phyloP scores from a whole-genome alignment of 30 jellyfish, hydroid and myxozoan genomes.

The Aurelia sp. region DNA sequence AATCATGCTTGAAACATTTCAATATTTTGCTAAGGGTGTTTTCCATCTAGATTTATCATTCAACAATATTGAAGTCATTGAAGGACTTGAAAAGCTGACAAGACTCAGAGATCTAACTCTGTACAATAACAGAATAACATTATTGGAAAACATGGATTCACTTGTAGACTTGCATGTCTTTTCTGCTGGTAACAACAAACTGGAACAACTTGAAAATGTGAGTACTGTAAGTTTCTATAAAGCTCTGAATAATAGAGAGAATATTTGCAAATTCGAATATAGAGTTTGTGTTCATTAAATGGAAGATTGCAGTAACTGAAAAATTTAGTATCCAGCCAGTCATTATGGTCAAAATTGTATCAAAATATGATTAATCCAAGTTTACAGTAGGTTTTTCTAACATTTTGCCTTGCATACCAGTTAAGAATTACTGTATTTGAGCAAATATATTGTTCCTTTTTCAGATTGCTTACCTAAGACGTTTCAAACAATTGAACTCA shows the following conservation, averaged over 20 bases:
- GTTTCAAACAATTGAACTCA: conserved; percentile 70
- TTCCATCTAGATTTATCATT: conserved; percentile 81
- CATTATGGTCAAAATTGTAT: no score
- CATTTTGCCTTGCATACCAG: no score
- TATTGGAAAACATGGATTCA: conserved; percentile 76
- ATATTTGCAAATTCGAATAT: no score
- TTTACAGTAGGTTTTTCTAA: no score
- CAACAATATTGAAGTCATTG: conserved; percentile 91
- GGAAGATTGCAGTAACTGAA: no score
- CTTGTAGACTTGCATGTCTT: conserved; percentile 75
- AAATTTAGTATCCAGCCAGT: no score
- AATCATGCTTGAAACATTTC: no score
- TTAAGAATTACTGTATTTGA: neutral
- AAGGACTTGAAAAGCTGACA: conserved; percentile 85
- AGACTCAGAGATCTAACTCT: conserved; percentile 83
- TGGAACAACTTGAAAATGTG: conserved; percentile 78
- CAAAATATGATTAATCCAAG: no score
- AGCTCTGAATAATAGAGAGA: no score
- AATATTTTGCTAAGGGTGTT: neutral
- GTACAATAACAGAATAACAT: conserved; percentile 79
- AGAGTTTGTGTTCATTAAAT: no score
- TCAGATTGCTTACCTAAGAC: conserved; percentile 77
- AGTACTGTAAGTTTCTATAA: neutral
- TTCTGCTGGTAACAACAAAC: conserved; percentile 87
- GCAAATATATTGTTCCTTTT: neutral